Evolutionary conservation across 2,888 invertebrate species (phyloP), one percentile per base, ranked within the genome.

Genomic region (Drosophila kanekoi): DNA sequence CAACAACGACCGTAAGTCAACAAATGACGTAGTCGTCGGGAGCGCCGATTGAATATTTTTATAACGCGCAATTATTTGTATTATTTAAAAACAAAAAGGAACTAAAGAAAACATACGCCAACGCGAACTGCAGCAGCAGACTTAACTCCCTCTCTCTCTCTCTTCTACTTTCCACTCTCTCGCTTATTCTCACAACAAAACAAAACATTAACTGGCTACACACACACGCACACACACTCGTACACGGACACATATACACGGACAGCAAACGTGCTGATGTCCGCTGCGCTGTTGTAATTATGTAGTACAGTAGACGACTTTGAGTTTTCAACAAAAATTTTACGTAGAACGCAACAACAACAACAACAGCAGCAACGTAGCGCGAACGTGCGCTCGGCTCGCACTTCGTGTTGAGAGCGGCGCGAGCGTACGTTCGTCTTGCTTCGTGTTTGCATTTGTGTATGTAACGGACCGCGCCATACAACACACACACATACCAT

Each of bases 281-380:
- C 53, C 57, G 74, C 63, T 65, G 73, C 43, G 67, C 71, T 76
- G 62, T 75, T 84, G 84, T 84, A 85, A 85, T 84, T 87, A 85
- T 85, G 85, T 85, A 85, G 85, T 85, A 85, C 85, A 89, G 85
- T 85, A 83, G 83, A 83, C 83, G 81, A 74, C 81, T 87, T 87
- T 81, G 87, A 86, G 89, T 83, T 83, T 82, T 80, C 75, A 83
- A 83, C 87, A 80, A 80, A 85, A 85, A 70, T 89, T 74, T 57
- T 64, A 86, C 89, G 84, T 82, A 82, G 63, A 85, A 68, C 76
- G 65, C 23, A 52, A 44, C 51, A 49, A 40, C 51, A 43, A 49
- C 52, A 61, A 28, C 28, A 20, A 47, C 35, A 72, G 44, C 70
- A 62, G 43, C 53, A 58, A 72, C 72, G 71, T 72, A 56, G 61